Evolutionary conservation across 1,140 invertebrate species (phyloP).

Genomic region (Thereuonema tuberculata): DNA sequence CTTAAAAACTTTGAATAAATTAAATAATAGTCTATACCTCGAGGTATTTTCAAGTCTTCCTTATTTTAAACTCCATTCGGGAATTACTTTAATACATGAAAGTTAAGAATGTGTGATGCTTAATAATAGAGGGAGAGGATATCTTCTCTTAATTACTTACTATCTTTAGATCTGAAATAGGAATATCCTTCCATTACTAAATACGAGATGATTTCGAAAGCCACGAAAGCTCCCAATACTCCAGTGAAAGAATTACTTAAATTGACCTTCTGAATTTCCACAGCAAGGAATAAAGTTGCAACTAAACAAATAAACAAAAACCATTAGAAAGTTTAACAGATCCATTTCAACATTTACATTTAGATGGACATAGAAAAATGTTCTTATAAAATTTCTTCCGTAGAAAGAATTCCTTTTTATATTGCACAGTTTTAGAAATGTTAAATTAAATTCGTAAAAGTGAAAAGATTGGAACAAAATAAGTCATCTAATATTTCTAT

Average conservation of each 20-base stretch:
- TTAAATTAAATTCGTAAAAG: no score
- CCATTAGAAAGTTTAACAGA: no score
- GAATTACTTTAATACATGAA: background rate
- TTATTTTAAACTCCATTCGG: no score
- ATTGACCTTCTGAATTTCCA: constrained; percentile 67
- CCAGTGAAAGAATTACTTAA: constrained; percentile 54
- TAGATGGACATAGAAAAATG: no score
- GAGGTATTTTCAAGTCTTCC: no score
- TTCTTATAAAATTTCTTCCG: no score
- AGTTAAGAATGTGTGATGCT: background rate
- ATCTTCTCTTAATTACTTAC: background rate
- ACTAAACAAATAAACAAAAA: constrained; percentile 45
- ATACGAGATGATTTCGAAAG: constrained; percentile 75
- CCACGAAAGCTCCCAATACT: constrained; percentile 73
- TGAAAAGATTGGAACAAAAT: no score
- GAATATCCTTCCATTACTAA: constrained; percentile 67
- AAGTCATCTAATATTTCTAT: no score
- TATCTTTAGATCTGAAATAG: background rate
- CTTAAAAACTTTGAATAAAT: no score
- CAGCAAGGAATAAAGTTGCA: constrained; percentile 82
- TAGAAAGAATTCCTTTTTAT: no score
- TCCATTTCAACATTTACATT: no score
- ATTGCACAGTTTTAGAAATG: no score
- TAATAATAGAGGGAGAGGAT: background rate
- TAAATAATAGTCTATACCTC: background rate